Evolutionary conservation across 2,113 vertebrate genomes (phyloP).

Genomic region (Pelodiscus sinensis): DNA sequence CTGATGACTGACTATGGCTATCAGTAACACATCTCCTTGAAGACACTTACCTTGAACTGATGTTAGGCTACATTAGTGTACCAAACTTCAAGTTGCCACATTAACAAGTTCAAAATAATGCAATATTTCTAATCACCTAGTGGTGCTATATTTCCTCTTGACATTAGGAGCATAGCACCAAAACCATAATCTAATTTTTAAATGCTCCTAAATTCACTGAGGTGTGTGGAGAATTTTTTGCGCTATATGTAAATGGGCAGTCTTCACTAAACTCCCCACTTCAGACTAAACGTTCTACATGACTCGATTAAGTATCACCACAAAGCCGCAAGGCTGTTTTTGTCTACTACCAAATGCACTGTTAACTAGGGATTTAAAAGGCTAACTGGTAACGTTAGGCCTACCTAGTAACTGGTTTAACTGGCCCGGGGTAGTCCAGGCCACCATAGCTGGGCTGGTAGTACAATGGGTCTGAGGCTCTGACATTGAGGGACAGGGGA

Average conservation of each 20-base stretch:
- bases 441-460: no score
- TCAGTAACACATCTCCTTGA: not conserved
- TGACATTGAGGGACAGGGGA: no score
- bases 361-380: no score
- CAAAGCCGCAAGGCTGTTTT: not conserved
- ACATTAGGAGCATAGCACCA: rapidly evolving
- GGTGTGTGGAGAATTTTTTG: not conserved
- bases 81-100: not conserved
- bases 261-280: not conserved
- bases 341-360: not conserved
- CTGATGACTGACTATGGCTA: not conserved
- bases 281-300: not conserved
- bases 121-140: rapidly evolving
- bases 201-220: not conserved
- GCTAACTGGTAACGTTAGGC: no score
- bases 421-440: no score
- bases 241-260: not conserved
- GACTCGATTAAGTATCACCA: rapidly evolving
- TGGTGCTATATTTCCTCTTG: not conserved
- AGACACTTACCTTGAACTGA: no score
- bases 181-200: not conserved
- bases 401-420: no score
- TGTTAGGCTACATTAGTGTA: not conserved
- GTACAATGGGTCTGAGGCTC: no score
- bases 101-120: no score